Conservation (phyloP, 2,888 invertebrate genomes). For the Drosophila mimetica region DNA sequence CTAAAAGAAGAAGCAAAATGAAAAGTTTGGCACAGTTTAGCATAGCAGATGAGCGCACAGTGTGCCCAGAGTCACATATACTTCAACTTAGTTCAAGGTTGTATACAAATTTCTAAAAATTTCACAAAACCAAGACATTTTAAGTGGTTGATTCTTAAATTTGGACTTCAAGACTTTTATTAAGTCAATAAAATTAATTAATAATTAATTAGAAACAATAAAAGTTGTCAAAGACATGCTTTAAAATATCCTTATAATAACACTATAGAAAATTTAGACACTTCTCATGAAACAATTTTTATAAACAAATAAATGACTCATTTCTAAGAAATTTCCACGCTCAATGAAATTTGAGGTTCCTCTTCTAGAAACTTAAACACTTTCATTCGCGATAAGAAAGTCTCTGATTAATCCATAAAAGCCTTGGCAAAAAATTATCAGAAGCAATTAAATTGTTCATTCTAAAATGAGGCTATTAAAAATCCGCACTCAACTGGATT, state of each 20-base stretch:
- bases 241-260: no score
- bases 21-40: conserved; percentile 45
- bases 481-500: neutral
- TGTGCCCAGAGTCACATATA: conserved; percentile 5
- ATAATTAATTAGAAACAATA: no score
- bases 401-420: neutral
- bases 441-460: neutral
- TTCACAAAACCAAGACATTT: no score
- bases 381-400: conserved; percentile 11
- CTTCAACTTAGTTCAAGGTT: conserved; percentile 4
- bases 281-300: no score
- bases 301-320: neutral
- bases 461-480: neutral
- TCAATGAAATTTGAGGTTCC: neutral
- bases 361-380: neutral
- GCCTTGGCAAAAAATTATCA: neutral
- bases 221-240: no score
- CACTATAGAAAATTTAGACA: no score
- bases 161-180: no score
- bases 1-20: conserved; percentile 11
- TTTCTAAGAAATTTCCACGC: neutral
- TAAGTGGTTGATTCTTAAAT: no score
- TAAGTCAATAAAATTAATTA: no score
- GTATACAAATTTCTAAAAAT: neutral
- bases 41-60: conserved; percentile 18